Evolutionary conservation across 2,113 vertebrate genomes (phyloP), one percentile per base, ranked within the genome.

Genomic region (Tinamus guttatus): DNA sequence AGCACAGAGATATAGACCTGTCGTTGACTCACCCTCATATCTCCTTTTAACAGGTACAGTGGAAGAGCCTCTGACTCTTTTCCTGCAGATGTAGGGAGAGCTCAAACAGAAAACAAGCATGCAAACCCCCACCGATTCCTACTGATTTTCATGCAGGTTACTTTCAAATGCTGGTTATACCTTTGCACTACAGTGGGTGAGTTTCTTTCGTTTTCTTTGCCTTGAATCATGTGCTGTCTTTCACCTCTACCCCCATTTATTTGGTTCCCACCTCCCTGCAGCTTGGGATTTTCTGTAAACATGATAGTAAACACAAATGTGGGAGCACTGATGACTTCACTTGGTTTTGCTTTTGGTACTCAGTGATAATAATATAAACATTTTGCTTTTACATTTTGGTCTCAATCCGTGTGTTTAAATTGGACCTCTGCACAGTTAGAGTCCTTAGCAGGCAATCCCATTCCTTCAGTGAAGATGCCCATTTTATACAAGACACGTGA

Each of bases 401-500:
- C 40, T 81, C 47, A 64, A 30, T 81, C 58, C 34, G 8, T 81
- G 30, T 82, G 27, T 84, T 94, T 67, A 85, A 87, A 91, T 4
- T 41, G 62, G 68, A 81, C 71, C 76, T 59, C 47, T 56, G 47
- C 30, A 59, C 30, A 28, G 68, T 12, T 87, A 70, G 43, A 90
- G 28, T 60, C 71, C 94, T 94, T 83, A 88, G 68, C 78, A 85
- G 90, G 89, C 81, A 76, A 82, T 69, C 68, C 83, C 64, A 49
- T 69, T 36, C 68, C 68, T 83, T 25, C 73, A 69, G 83, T 14
- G 28, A 77, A 64, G 64, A 75, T 59, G 62, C 83, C 94, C 89
- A 59, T 85, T 94, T 91, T 94, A 93, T 94, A 84, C 87, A 92
- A 91, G 85, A 90, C 78, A 70, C 65, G 81, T 81, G 67, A 87